phyloP scores from a whole-genome alignment of 2,113 vertebrate genomes.

The Cynocephalus volans region DNA sequence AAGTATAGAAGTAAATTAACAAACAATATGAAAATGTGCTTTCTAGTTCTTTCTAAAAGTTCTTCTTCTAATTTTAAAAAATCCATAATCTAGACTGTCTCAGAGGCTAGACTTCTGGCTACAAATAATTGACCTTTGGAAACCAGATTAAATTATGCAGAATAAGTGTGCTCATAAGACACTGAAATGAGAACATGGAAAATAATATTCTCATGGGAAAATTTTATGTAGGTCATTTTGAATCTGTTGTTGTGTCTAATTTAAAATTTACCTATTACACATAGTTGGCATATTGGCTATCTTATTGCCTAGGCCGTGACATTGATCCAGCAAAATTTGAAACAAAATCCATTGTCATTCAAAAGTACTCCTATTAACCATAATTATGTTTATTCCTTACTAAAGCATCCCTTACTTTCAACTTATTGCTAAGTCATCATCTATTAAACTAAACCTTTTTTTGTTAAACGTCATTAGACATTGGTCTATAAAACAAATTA shows the following conservation, averaged over 20 bases:
- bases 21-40: not conserved
- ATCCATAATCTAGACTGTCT: not conserved
- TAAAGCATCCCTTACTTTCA: not conserved
- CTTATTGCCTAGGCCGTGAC: not conserved
- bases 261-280: not conserved
- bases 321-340: not conserved
- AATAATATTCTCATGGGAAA: conserved; percentile 6
- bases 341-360: not conserved
- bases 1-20: not conserved
- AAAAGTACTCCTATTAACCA: conserved; percentile 21
- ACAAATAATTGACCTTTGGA: not conserved
- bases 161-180: not conserved
- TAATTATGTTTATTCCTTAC: conserved; percentile 4
- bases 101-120: not conserved
- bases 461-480: not conserved
- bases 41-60: not conserved
- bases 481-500: not conserved
- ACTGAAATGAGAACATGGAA: not conserved
- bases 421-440: not conserved
- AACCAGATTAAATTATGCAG: conserved; percentile 58
- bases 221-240: not conserved
- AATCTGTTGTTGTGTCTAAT: not conserved
- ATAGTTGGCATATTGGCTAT: not conserved
- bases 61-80: conserved; percentile 57
- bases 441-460: conserved; percentile 50